Evolutionary conservation across 1,140 invertebrate genomes (phyloP), one percentile per base, ranked within the genome.

Genomic region (Brachionus rubens): DNA sequence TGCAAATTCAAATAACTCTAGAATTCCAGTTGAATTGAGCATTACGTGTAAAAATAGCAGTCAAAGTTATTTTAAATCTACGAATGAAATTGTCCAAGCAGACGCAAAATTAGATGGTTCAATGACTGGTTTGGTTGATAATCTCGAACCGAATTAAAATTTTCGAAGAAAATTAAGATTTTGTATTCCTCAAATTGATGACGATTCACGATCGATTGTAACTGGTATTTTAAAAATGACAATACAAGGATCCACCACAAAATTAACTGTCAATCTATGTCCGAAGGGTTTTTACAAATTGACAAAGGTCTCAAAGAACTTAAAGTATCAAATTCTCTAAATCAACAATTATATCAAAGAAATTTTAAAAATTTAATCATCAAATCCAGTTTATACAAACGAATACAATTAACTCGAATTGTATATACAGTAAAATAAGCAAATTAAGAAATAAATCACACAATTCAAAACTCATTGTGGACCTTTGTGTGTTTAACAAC

Each of bases 291-390:
- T 43, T 28, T 65, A 30, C 36, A 65, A 65, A 43, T 65, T 10
- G 59, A 65, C 33, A 65, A 26, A 4, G 40, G 59, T 0, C 10
- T 28, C 19, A 65, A 65, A 26, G 36, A 43, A 41, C 19, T 43
- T 43, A 21, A 19, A 10, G 19, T 26, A 65, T 43, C 40, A 19
- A 36, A 65, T 0, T 4, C 36, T 24, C 36, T 65, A 16, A 41
- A 21, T 43, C 59, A 43, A 65, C 59, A 65, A 43, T 14, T 65
- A 19, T 24, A 24, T 26, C 36, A 65, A 5, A 16, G 59, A 10
- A 65, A 65, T 24, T 43, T 65, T 16, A 65, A 65, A 65, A 41
- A 65, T 16, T 65, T 65, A 65, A 21, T 2, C 43, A 26, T 65
- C 30, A 36, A 12, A 26, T 65, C 43, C 36, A 65, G 3, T 43